phyloP scores from a whole-genome alignment of 2,797 vertebrate genomes.

The Muscicapa comitata region DNA sequence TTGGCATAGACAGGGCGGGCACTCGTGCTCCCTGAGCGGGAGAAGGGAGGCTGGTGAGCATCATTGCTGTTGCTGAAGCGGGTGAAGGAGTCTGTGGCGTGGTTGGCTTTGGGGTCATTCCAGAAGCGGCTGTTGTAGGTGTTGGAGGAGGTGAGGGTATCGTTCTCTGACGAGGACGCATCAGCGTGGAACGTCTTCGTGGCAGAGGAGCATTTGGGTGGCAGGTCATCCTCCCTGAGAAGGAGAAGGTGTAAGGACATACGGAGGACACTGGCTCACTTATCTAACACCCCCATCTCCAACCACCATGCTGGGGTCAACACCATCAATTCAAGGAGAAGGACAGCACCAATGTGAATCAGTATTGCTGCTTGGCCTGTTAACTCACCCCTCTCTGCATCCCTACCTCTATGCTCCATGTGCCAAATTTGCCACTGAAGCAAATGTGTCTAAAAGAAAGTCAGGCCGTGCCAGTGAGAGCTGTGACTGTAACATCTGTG shows the following conservation, averaged over 20 bases:
- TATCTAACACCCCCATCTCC: neutral
- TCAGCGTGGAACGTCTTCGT: conserved; percentile 92
- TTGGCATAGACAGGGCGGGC: conserved; percentile 83
- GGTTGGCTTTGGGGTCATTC: conserved; percentile 89
- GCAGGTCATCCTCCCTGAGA: conserved; percentile 94
- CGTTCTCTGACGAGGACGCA: conserved; percentile 93
- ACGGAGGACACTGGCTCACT: neutral
- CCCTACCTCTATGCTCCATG: neutral
- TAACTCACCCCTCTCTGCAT: neutral
- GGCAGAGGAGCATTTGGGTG: conserved; percentile 87
- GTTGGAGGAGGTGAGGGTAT: conserved; percentile 95
- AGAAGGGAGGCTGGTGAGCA: conserved; percentile 83
- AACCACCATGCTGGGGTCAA: neutral
- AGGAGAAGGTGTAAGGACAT: neutral
- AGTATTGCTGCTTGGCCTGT: neutral
- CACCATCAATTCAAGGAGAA: neutral
- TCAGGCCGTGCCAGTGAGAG: neutral
- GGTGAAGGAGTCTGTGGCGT: conserved; percentile 86
- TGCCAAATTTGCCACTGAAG: neutral
- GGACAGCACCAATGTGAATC: neutral
- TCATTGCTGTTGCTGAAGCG: conserved; percentile 86
- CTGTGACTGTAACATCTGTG: neutral
- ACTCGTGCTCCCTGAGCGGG: conserved; percentile 72
- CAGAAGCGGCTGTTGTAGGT: conserved; percentile 97
- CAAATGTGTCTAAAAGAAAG: neutral